These are phyloP conservation scores for Xestia rhomboidea DNA, from an alignment of 2,888 invertebrate genomes.

Conservation along the genomic window DNA sequence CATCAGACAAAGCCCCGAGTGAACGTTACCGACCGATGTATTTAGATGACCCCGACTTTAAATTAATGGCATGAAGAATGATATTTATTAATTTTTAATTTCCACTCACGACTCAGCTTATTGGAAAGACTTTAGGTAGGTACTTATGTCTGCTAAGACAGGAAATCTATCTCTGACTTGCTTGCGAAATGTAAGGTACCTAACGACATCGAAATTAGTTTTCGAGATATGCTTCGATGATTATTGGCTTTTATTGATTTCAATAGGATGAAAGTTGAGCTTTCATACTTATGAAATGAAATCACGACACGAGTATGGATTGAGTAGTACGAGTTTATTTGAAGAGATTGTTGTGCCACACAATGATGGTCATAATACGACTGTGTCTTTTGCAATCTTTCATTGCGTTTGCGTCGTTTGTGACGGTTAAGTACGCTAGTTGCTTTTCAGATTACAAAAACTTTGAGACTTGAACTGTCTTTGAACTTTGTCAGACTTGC, in stretches of 20 bases:
- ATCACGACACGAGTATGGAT: background rate
- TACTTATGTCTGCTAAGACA: conserved; percentile 18
- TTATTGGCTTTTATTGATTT: conserved; percentile 4
- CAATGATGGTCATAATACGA: background rate
- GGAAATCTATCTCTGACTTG: conserved; percentile 50
- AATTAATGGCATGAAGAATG: conserved; percentile 72
- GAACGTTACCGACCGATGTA: conserved; percentile 61
- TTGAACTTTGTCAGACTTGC: no score
- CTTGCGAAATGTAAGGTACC: conserved; percentile 45
- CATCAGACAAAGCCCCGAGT: conserved; percentile 20
- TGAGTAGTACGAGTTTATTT: background rate
- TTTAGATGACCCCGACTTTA: conserved; percentile 62
- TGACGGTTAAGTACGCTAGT: background rate
- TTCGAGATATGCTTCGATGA: background rate
- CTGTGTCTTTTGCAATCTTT: background rate
- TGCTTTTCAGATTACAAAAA: background rate
- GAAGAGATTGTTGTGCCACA: background rate
- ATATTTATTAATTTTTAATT: conserved; percentile 73
- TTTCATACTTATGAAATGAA: background rate
- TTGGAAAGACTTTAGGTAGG: conserved; percentile 58
- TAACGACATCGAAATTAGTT: conserved; percentile 33
- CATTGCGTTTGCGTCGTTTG: background rate
- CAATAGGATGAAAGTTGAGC: background rate
- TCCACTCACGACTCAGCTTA: conserved; percentile 65
- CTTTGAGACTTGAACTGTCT: no score